phyloP scores from a whole-genome alignment of 2,888 invertebrate genomes.

The Cremastobaeus sp. region DNA sequence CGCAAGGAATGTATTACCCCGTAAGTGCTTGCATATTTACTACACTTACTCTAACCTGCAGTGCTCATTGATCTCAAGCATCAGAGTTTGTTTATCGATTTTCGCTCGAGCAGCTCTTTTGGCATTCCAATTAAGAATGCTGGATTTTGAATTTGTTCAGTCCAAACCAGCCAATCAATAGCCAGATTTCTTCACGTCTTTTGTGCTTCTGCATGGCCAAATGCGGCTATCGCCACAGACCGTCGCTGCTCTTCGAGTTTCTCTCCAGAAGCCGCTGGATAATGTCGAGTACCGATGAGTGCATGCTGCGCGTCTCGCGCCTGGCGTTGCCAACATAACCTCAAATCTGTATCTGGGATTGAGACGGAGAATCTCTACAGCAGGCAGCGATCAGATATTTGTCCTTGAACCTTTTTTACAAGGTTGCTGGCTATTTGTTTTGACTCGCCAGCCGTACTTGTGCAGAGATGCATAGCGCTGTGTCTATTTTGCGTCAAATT shows the following conservation, averaged over 20 bases:
- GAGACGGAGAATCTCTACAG: neutral
- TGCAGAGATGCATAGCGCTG: too few relatives aligned
- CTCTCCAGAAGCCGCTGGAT: neutral
- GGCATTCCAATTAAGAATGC: neutral
- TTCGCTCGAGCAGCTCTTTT: neutral
- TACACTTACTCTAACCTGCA: neutral
- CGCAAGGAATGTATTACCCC: constrained; percentile 98
- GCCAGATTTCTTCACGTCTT: constrained; percentile 19
- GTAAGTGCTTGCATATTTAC: constrained; percentile 82
- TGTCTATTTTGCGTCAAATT: neutral
- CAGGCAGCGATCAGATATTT: neutral
- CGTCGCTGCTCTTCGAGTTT: neutral
- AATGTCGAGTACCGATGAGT: neutral
- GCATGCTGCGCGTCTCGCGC: constrained; percentile 25
- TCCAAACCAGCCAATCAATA: constrained; percentile 37
- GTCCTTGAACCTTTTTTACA: constrained; percentile 30
- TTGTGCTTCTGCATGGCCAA: constrained; percentile 5
- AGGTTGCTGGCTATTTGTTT: constrained; percentile 2
- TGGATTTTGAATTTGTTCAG: constrained; percentile 11
- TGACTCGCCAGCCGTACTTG: too few relatives aligned
- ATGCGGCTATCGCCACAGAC: too few relatives aligned
- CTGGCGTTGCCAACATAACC: constrained; percentile 47
- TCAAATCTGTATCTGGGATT: constrained; percentile 1
- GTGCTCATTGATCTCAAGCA: too few relatives aligned
- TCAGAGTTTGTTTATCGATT: neutral